Base-by-base conservation (phyloP, 2,888 invertebrate species). In the Troides oblongomaculatus region DNA sequence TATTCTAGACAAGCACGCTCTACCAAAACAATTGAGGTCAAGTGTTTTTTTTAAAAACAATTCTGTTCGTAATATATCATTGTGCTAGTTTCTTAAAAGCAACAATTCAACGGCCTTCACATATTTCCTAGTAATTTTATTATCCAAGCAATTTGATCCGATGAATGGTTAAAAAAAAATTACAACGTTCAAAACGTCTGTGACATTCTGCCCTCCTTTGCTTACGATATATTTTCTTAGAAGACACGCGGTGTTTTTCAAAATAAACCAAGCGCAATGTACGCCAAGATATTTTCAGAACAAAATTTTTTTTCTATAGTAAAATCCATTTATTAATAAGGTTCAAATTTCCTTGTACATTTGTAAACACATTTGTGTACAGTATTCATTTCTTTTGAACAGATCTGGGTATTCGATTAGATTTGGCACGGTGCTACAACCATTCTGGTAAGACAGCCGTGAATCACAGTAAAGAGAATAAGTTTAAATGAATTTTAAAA, bases 391-490 rank as follows among this genome's bases (percentile, higher is more conserved):
- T 69, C 62, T 62, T 68, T 60, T 58, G 25, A 63, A 64, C 62
- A 69, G 75, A 78, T 79, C 73, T 72, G 46, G 73, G 70, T 66
- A 70, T 73, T 72, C 73, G 78, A 80, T 79, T 77, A 77, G 74
- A 74, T 68, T 81, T 80, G 79, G 79, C 81, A 80, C 77, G 74
- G 74, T 72, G 66, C 61, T 59, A 30, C 62, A 61, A 66, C 53
- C 60, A 36, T 74, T 72, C 72, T 69, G 70, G 69, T 69, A 61
- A 72, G 57, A 68, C 25, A 66, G 50, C 14, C 58, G 60, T 76
- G 72, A 74, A 46, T 75, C 74, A 75, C 30, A 18, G 56, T 18
- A 63, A 50, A 56, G 56, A n/a, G 46, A 56, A 21, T n/a, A 23
- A 23, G n/a, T 25, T 23, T 10, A 58, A 58, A 23, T 58, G 14